These are phyloP conservation scores for Diarsia dahlii DNA, from an alignment of 2,888 invertebrate species.

Conservation along the genomic window DNA sequence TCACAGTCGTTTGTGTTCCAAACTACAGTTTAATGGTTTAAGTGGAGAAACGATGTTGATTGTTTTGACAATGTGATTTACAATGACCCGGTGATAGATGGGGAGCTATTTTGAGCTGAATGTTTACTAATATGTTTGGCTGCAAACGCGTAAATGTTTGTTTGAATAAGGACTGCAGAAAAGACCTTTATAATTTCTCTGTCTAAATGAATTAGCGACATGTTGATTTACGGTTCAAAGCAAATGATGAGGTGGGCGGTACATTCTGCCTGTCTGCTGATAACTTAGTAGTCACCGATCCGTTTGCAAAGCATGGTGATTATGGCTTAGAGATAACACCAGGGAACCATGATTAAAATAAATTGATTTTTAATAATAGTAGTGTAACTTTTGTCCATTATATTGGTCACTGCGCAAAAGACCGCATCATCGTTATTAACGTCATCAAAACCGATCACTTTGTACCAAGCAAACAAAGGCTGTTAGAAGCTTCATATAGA, in stretches of 20 bases:
- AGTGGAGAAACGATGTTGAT: conserved; percentile 47
- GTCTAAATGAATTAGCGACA: neutral
- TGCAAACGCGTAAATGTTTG: neutral
- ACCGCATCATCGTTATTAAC: neutral
- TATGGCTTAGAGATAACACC: neutral
- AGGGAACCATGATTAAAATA: neutral
- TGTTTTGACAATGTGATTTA: conserved; percentile 57
- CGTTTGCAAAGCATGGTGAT: neutral
- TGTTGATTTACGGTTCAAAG: neutral
- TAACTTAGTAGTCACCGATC: neutral
- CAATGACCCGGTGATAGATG: conserved; percentile 31
- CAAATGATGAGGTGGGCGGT: neutral
- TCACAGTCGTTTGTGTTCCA: conserved; percentile 41
- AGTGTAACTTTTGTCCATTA: neutral
- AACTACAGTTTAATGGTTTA: conserved; percentile 52
- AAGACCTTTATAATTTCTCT: neutral
- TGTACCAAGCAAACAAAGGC: conserved; percentile 51
- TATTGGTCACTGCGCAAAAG: neutral
- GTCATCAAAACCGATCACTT: conserved; percentile 22
- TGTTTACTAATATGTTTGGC: conserved; percentile 39
- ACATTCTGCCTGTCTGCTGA: neutral
- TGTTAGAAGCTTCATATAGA: conserved; percentile 30
- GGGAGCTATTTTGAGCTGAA: conserved; percentile 32
- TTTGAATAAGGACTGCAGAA: neutral
- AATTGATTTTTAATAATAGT: no score